These are phyloP conservation scores for Perizoma flavofasciatum DNA, from an alignment of 2,888 invertebrate genomes.

Conservation along the genomic window DNA sequence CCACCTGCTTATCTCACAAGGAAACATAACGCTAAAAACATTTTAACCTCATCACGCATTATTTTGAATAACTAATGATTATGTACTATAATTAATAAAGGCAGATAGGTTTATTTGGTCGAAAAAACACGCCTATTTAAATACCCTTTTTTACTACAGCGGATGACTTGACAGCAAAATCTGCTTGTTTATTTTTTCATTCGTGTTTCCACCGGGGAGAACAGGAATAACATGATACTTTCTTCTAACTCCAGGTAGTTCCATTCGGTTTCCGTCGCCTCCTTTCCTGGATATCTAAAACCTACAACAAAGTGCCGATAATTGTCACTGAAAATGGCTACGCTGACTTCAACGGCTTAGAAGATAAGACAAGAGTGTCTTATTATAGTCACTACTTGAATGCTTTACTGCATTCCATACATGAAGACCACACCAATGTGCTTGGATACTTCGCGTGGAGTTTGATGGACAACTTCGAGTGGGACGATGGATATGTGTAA, in stretches of 20 bases:
- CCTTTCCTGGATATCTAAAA: conserved; percentile 79
- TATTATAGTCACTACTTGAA: conserved; percentile 83
- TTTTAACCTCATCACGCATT: too few species aligned
- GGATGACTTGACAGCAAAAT: too few species aligned
- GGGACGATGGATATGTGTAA: conserved; percentile 90
- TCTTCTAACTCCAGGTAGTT: conserved; percentile 71
- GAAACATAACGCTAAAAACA: too few species aligned
- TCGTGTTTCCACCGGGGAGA: too few species aligned
- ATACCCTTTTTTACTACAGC: too few species aligned
- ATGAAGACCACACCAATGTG: conserved; percentile 85
- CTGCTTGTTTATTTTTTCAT: too few species aligned
- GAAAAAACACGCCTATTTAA: too few species aligned
- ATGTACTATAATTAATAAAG: too few species aligned
- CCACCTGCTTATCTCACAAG: too few species aligned
- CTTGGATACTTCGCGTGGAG: conserved; percentile 91
- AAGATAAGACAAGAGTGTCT: conserved; percentile 81
- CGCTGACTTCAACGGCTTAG: conserved; percentile 77
- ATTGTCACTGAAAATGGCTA: conserved; percentile 84
- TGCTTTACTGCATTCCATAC: conserved; percentile 75
- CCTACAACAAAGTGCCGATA: conserved; percentile 79
- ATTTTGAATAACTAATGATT: too few species aligned
- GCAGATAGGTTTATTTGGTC: too few species aligned
- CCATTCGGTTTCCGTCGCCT: conserved; percentile 84
- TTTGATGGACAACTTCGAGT: conserved; percentile 93
- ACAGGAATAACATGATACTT: too few species aligned